Conservation (phyloP, 2,113 vertebrate species). For the Hippoglossus stenolepis region DNA sequence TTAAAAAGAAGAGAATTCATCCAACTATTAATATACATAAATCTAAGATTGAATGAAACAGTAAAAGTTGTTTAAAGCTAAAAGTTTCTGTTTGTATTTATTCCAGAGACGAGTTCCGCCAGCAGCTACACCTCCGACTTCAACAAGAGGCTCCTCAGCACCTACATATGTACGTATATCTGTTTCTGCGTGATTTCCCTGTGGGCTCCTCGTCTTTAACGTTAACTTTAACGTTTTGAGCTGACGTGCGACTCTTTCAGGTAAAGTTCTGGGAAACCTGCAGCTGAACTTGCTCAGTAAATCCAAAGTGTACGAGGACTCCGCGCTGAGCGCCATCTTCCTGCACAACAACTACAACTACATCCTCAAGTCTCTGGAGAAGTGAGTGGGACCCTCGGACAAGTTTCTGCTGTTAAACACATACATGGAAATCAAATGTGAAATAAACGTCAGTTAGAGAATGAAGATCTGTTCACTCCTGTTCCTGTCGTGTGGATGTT, state of each 20-base stretch:
- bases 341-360: conserved; percentile 99
- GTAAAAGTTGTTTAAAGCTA: neutral
- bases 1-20: no score
- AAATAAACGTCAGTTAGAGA: no score
- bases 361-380: conserved; percentile 97
- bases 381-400: conserved; percentile 78
- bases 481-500: neutral
- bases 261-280: conserved; percentile 97
- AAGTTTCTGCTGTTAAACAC: no score
- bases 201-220: neutral
- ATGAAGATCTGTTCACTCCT: no score
- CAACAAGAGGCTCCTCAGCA: conserved; percentile 92
- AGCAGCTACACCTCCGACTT: conserved; percentile 95
- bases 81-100: neutral
- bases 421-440: no score
- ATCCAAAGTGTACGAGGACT: conserved; percentile 97
- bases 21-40: no score
- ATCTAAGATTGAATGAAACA: no score
- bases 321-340: conserved; percentile 94
- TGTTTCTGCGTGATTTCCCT: neutral
- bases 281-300: conserved; percentile 97
- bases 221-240: neutral
- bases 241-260: conserved; percentile 69
- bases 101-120: conserved; percentile 92
- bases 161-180: conserved; percentile 92